These are phyloP conservation scores for Chironomus tentans DNA, from an alignment of 2,888 invertebrate genomes.

Conservation along the genomic window DNA sequence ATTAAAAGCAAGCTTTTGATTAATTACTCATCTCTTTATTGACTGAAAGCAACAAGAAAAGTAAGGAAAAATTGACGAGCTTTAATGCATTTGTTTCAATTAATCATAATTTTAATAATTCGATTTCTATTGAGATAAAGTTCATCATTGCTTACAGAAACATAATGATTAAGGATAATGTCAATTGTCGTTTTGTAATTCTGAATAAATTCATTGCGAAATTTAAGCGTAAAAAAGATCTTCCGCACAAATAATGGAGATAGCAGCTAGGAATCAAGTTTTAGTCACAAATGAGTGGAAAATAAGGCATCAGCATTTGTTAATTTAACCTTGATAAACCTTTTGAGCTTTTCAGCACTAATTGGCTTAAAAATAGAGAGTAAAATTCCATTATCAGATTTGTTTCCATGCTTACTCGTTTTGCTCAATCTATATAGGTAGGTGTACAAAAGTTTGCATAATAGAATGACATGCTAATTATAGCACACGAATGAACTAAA, in stretches of 20 bases:
- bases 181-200: neutral
- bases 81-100: neutral
- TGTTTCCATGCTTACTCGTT: neutral
- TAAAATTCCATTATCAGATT: neutral
- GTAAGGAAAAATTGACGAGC: no score
- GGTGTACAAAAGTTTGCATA: neutral
- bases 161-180: neutral
- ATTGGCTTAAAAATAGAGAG: neutral
- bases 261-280: neutral
- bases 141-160: no score
- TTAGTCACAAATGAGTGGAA: constrained; percentile 1
- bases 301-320: neutral
- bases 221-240: neutral
- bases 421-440: neutral
- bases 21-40: neutral
- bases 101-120: neutral
- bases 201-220: neutral
- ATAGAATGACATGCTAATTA: constrained; percentile 1
- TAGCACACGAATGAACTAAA: neutral
- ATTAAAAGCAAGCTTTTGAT: neutral
- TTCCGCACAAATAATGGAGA: neutral
- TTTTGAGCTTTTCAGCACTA: neutral
- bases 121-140: no score
- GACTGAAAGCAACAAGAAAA: no score
- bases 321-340: constrained; percentile 1